Evolutionary conservation across 2,888 invertebrate genomes (phyloP).

Genomic region (Ectropis crepuscularia): DNA sequence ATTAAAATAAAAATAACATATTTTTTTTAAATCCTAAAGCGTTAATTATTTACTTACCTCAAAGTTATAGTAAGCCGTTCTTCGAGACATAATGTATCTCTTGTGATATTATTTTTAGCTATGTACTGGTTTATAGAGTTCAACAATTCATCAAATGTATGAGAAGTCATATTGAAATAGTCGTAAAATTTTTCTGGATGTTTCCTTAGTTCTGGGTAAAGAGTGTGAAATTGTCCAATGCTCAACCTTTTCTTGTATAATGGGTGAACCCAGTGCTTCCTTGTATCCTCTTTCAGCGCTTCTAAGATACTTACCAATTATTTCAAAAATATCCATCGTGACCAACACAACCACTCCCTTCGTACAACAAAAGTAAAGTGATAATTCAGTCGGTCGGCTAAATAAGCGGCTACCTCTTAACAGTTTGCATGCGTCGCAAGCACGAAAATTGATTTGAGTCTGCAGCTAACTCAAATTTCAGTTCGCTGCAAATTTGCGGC

Average conservation of each 20-base stretch:
- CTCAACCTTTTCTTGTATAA: constrained; percentile 28
- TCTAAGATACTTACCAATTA: constrained; percentile 27
- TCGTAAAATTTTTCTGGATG: constrained; percentile 17
- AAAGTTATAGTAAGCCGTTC: constrained; percentile 26
- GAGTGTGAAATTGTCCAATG: constrained; percentile 31
- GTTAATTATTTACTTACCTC: constrained; percentile 24
- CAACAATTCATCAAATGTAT: constrained; percentile 29
- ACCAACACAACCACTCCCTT: constrained; percentile 34
- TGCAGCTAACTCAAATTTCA: no score
- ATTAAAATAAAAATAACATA: constrained; percentile 13
- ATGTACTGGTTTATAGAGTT: constrained; percentile 4
- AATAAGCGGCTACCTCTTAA: constrained; percentile 34
- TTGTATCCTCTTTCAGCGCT: constrained; percentile 22
- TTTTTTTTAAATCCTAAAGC: constrained; percentile 18
- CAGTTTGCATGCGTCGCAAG: constrained; percentile 26
- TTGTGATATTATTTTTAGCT: constrained; percentile 21
- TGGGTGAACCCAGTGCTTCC: constrained; percentile 30
- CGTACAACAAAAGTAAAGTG: constrained; percentile 38
- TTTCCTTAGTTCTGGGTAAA: constrained; percentile 25
- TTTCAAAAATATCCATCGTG: constrained; percentile 26
- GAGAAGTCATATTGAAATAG: constrained; percentile 30
- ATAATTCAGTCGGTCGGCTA: constrained; percentile 32
- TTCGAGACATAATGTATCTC: constrained; percentile 21
- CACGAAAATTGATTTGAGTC: constrained; percentile 23
- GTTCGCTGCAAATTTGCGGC: no score